These are phyloP conservation scores for Lasioglossum albipes DNA, from an alignment of 1,140 invertebrate genomes.

Conservation along the genomic window DNA sequence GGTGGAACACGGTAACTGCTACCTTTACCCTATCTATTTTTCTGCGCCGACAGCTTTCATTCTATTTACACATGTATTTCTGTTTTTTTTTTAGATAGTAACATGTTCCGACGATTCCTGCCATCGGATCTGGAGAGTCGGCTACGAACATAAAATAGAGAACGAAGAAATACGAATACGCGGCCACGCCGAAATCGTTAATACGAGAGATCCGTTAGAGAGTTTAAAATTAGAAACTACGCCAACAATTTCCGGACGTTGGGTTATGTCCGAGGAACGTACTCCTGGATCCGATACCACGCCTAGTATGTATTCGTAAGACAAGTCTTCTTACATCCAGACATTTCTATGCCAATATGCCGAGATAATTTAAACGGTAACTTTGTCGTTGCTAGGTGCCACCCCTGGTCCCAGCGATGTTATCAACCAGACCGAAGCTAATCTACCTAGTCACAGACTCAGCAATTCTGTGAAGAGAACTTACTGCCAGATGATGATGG, in stretches of 20 bases:
- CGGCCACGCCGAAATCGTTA: constrained; percentile 81
- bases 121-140: constrained; percentile 88
- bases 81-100: constrained; percentile 81
- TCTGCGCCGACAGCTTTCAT: background rate
- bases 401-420: constrained; percentile 38
- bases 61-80: background rate
- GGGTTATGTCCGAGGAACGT: constrained; percentile 47
- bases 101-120: constrained; percentile 90
- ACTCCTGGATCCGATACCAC: constrained; percentile 66
- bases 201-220: constrained; percentile 44
- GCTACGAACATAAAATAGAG: constrained; percentile 80
- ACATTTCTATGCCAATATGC: background rate
- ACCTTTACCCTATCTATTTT: too few relatives aligned
- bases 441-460: background rate
- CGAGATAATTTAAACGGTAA: background rate
- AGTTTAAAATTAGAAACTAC: constrained; percentile 67
- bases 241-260: constrained; percentile 60
- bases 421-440: constrained; percentile 7
- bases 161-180: constrained; percentile 78
- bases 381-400: constrained; percentile 18
- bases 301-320: constrained; percentile 47
- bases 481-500: constrained; percentile 67
- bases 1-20: too few relatives aligned
- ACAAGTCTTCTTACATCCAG: background rate
- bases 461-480: constrained; percentile 66